These are phyloP conservation scores for Catamblyrhynchus diadema DNA, from an alignment of 2,797 vertebrate genomes.

Conservation along the genomic window DNA sequence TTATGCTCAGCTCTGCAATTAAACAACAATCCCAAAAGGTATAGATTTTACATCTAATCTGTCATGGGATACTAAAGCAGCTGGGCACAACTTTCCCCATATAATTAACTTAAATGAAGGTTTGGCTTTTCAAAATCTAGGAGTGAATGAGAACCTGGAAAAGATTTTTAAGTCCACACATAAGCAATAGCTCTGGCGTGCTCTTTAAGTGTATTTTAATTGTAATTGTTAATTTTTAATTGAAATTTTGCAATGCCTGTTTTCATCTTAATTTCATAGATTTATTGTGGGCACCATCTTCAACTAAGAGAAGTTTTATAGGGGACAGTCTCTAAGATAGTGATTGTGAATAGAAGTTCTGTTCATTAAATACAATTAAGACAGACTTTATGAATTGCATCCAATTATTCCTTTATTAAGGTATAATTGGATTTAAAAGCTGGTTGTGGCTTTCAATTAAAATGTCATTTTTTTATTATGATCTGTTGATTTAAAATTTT, in stretches of 20 bases:
- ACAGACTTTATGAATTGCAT: neutral
- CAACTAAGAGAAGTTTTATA: neutral
- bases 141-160: neutral
- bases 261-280: neutral
- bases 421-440: conserved; percentile 1
- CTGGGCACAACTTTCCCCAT: neutral
- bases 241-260: neutral
- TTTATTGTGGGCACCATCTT: neutral
- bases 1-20: neutral
- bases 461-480: neutral
- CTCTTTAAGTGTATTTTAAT: neutral
- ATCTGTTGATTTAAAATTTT: neutral
- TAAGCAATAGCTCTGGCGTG: neutral
- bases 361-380: neutral
- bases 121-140: neutral
- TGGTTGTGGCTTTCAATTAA: neutral
- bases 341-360: neutral
- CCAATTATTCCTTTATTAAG: neutral
- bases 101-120: neutral
- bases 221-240: neutral
- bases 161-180: neutral
- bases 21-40: neutral
- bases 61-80: neutral
- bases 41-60: neutral
- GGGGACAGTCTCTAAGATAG: neutral